A percentile compares a stretch with the other conserved stretches of the same genome.
Evolutionary conservation across 2,797 vertebrate species (phyloP).

Genomic region (Tamandua tetradactyla): DNA sequence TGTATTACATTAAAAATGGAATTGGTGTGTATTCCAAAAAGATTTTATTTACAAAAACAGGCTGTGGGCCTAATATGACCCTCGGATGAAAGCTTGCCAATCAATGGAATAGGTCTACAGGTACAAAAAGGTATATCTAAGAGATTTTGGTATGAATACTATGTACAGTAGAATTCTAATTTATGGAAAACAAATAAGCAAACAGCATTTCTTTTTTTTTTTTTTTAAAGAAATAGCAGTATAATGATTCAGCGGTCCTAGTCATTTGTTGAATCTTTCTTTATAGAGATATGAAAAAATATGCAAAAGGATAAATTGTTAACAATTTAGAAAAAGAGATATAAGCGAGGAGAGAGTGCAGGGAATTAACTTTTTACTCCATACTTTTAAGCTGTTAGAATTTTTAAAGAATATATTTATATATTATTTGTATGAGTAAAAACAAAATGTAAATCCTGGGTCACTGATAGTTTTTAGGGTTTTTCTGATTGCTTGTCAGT

Average conservation of each 20-base stretch:
- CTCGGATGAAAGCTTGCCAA: not conserved
- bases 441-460: not conserved
- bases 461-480: not conserved
- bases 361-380: not conserved
- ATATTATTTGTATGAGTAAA: not conserved
- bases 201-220: not conserved
- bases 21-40: accelerated
- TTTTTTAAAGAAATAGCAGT: no score
- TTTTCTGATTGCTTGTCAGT: not conserved
- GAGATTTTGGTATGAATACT: not conserved
- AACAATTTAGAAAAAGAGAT: not conserved
- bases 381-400: not conserved
- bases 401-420: not conserved
- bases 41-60: no score
- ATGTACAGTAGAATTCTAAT: not conserved
- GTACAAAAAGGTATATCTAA: not conserved
- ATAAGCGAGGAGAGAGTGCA: not conserved
- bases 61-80: not conserved
- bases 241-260: no score
- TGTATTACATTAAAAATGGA: not conserved
- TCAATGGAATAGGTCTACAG: no score
- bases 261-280: no score
- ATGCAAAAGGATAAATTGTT: not conserved
- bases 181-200: not conserved
- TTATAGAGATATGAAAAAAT: not conserved